phyloP scores from a whole-genome alignment of 2,797 vertebrate genomes.

The Naso thynnoides region DNA sequence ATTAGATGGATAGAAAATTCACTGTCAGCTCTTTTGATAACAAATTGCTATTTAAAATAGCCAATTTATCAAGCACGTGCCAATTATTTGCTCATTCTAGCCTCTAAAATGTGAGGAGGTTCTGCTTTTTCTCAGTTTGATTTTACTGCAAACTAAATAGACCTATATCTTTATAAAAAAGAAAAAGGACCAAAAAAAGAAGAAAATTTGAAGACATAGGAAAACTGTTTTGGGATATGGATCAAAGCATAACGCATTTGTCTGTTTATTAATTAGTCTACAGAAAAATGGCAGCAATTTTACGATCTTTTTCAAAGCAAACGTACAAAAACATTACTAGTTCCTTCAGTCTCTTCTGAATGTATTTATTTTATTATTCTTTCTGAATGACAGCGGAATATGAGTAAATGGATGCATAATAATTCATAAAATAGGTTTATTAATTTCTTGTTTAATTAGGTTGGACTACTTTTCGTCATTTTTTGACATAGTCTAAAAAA shows the following conservation, averaged over 20 bases:
- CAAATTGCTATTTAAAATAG: background rate
- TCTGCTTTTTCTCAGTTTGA: background rate
- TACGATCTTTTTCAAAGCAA: background rate
- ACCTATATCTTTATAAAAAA: background rate
- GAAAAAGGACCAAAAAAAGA: too few species aligned
- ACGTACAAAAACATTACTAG: background rate
- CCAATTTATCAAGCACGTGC: background rate
- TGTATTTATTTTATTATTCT: too few species aligned
- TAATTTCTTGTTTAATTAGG: too few species aligned
- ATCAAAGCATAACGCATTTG: background rate
- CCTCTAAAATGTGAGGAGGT: background rate
- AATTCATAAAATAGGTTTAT: background rate
- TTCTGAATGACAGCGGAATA: too few species aligned
- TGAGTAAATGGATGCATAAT: too few species aligned
- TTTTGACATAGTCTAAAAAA: background rate
- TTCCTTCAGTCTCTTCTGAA: too few species aligned
- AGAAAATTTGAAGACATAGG: background rate
- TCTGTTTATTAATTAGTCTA: background rate
- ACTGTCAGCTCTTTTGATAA: background rate
- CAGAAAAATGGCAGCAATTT: background rate
- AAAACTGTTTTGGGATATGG: background rate
- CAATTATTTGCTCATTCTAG: background rate
- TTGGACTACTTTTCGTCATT: too few species aligned
- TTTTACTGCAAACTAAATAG: background rate
- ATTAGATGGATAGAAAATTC: background rate